These are phyloP conservation scores for Bursaphelenchus okinawaensis DNA, from an alignment of 2,888 invertebrate species.

Conservation along the genomic window DNA sequence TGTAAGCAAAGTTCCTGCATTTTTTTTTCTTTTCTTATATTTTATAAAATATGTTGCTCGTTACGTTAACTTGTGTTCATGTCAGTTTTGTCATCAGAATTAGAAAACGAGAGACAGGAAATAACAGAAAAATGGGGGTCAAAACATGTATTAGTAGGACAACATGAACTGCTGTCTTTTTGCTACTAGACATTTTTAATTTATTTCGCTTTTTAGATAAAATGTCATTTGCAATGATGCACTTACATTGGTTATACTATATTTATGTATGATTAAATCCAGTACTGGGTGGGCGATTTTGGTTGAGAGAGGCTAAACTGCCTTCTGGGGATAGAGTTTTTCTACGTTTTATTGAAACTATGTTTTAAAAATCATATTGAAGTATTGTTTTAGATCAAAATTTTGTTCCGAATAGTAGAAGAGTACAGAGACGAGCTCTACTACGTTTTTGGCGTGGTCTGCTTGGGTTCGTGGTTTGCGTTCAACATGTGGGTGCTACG, in stretches of 20 bases:
- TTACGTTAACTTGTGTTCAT: too few species aligned
- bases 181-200: neutral
- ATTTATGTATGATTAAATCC: too few species aligned
- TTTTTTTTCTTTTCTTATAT: too few species aligned
- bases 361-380: neutral
- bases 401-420: constrained; percentile 12
- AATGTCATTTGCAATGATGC: neutral
- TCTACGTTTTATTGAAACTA: too few species aligned
- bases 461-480: constrained; percentile 27
- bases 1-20: too few species aligned
- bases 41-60: too few species aligned
- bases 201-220: neutral
- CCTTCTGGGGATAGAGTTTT: too few species aligned
- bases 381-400: constrained; percentile 11
- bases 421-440: constrained; percentile 27
- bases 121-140: neutral
- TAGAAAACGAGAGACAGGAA: neutral
- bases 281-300: too few species aligned
- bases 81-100: too few species aligned
- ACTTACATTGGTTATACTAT: neutral
- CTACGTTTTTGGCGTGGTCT: constrained; percentile 28
- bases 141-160: neutral
- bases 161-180: too few species aligned
- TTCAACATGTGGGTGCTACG: constrained; percentile 34
- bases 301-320: too few species aligned